Evolutionary conservation across 2,888 invertebrate species (phyloP).

Genomic region (Idaea dimidiata): DNA sequence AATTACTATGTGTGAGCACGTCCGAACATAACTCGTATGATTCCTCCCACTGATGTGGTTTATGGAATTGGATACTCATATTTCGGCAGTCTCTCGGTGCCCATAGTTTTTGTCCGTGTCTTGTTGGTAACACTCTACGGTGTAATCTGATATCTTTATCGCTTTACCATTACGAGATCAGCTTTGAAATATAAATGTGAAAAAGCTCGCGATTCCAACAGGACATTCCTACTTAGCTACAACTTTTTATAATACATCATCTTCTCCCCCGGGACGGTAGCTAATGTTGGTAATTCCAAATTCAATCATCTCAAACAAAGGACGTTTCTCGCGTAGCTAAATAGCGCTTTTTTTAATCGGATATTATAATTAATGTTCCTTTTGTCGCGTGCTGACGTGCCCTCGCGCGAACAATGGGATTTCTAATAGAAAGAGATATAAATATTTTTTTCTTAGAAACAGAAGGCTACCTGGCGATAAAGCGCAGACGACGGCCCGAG

Average conservation of each 20-base stretch:
- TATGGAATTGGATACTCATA: constrained; percentile 80
- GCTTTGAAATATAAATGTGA: constrained; percentile 39
- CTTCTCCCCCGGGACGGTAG: constrained; percentile 54
- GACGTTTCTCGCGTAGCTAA: constrained; percentile 73
- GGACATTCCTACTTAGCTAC: neutral
- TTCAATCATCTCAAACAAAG: constrained; percentile 80
- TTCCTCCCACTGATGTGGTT: constrained; percentile 77
- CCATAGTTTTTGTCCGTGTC: constrained; percentile 67
- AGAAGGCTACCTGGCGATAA: constrained; percentile 77
- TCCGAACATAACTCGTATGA: constrained; percentile 74
- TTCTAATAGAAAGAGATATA: constrained; percentile 79
- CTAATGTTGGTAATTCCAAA: constrained; percentile 75
- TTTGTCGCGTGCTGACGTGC: constrained; percentile 80
- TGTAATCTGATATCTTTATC: constrained; percentile 69
- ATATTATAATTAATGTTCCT: constrained; percentile 82
- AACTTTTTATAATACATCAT: constrained; percentile 43
- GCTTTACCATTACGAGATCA: constrained; percentile 42
- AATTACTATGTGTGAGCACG: constrained; percentile 79
- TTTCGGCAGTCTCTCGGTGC: constrained; percentile 75
- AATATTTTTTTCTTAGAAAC: constrained; percentile 76
- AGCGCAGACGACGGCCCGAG: constrained; percentile 67
- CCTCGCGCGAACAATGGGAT: constrained; percentile 79
- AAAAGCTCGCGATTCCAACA: constrained; percentile 31
- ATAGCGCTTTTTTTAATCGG: constrained; percentile 80
- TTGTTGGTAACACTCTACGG: constrained; percentile 54